These are phyloP conservation scores for Euwallacea similis DNA, from an alignment of 1,140 invertebrate genomes.

Conservation along the genomic window DNA sequence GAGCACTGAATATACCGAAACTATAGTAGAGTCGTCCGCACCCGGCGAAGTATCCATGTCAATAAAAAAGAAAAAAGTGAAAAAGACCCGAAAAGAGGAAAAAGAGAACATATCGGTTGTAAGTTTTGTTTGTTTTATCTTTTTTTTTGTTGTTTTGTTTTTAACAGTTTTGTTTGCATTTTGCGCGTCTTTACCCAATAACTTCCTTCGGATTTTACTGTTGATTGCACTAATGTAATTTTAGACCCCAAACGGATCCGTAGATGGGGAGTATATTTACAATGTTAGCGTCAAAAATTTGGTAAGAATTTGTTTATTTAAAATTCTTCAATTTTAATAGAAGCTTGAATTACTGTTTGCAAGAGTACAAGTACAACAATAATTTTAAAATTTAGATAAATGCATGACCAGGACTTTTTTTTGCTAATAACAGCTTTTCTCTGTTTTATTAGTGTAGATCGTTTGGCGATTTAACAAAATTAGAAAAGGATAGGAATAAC, in stretches of 20 bases:
- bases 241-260: constrained; percentile 52
- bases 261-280: constrained; percentile 59
- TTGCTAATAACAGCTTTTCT: constrained; percentile 28
- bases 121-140: constrained; percentile 50
- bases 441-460: constrained; percentile 60
- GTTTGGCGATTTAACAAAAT: constrained; percentile 64
- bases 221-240: constrained; percentile 35
- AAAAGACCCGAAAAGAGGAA: constrained; percentile 64
- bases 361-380: background rate
- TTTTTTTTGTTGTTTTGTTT: constrained; percentile 35
- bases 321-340: background rate
- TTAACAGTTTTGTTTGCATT: background rate
- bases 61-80: constrained; percentile 60
- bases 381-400: background rate
- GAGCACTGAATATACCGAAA: constrained; percentile 52
- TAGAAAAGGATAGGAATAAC: constrained; percentile 54
- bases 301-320: constrained; percentile 46
- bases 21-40: constrained; percentile 38
- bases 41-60: constrained; percentile 37
- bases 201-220: constrained; percentile 1
- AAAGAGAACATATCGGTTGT: constrained; percentile 68
- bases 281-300: constrained; percentile 60
- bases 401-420: background rate
- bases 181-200: background rate
- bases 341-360: background rate